These are phyloP conservation scores for Naso thynnoides DNA, from an alignment of 2,797 vertebrate species.

Conservation along the genomic window DNA sequence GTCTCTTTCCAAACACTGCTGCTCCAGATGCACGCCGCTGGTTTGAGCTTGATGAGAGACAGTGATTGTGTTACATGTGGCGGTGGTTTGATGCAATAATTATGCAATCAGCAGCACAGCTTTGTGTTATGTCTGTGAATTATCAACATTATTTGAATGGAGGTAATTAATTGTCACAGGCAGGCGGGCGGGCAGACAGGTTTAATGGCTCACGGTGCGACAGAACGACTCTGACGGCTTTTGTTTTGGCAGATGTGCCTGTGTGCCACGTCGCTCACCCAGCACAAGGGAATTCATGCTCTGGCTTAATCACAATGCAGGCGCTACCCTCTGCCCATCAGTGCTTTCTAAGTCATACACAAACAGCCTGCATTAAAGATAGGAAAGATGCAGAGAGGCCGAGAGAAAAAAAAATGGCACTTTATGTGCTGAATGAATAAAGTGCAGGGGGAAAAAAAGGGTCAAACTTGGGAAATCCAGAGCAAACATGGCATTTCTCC, in stretches of 20 bases:
- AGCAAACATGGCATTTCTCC: conserved; percentile 36
- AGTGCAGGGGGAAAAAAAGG: background rate
- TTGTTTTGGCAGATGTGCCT: conserved; percentile 76
- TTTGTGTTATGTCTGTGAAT: conserved; percentile 74
- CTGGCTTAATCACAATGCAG: conserved; percentile 50
- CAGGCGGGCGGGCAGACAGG: conserved; percentile 33
- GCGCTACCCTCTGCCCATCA: conserved; percentile 34
- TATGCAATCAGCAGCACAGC: conserved; percentile 79
- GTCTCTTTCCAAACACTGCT: conserved; percentile 70
- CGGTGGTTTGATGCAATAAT: conserved; percentile 78
- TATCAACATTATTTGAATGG: conserved; percentile 74
- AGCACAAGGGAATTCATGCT: conserved; percentile 40
- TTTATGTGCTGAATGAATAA: conserved; percentile 12
- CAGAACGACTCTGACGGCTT: conserved; percentile 54
- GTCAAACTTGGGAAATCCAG: conserved; percentile 39
- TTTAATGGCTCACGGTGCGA: conserved; percentile 61
- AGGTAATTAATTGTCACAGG: conserved; percentile 71
- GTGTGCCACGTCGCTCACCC: conserved; percentile 52
- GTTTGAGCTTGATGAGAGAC: conserved; percentile 80
- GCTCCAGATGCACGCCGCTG: conserved; percentile 71
- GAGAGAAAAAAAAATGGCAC: conserved; percentile 19
- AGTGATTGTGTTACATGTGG: conserved; percentile 81
- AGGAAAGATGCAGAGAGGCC: conserved; percentile 43
- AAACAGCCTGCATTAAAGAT: conserved; percentile 62
- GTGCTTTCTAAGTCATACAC: conserved; percentile 48